Base-by-base conservation (phyloP, 2,888 invertebrate genomes). In the Dorcus hopei region DNA sequence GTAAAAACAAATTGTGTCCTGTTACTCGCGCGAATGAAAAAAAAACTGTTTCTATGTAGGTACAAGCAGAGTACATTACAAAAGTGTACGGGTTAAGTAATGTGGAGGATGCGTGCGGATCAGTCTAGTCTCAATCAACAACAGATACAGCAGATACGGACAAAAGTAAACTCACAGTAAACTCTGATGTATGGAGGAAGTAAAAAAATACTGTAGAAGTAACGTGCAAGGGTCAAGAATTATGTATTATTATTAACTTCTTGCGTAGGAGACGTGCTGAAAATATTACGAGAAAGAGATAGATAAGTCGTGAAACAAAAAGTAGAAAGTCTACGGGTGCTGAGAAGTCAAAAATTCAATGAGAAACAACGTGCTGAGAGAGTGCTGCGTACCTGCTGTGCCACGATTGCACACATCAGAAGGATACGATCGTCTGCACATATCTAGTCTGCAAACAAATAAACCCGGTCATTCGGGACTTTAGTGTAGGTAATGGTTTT, bases 401-500 rank as follows among this genome's bases (percentile, higher is more conserved):
- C 95, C 95, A 86, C 95, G 90, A 90, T 95, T 95, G 90, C 95
- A 95, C 83, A 90, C 89, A 83, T 93, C 94, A 86, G 90, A 91
- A 80, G 91, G 90, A 85, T 89, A 91, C 84, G 93, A 90, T 85
- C 95, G 88, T 85, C 95, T 90, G 91, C 95, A 95, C 95, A 95
- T 95, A 91, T 95, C 95, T 88, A 95, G 92, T 92, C 95, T 95
- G 93, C 81, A 92, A 91, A 72, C 60, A 74, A 72, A 74, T 68
- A 72, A 60, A 69, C 71, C 70, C 70, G 67, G 68, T 72, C 72
- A 74, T 66, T 64, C 56, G 51, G 61, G 62, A 63, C 55, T 65
- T 61, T 45, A 45, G 45, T 1, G 4, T 49, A 26, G 33, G 40
- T 38, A 23, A 42, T 40, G 38, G 57, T 43, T 40, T 49, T 42